Conservation (phyloP, 2,888 invertebrate species). For the Nymphalis polychloros region DNA sequence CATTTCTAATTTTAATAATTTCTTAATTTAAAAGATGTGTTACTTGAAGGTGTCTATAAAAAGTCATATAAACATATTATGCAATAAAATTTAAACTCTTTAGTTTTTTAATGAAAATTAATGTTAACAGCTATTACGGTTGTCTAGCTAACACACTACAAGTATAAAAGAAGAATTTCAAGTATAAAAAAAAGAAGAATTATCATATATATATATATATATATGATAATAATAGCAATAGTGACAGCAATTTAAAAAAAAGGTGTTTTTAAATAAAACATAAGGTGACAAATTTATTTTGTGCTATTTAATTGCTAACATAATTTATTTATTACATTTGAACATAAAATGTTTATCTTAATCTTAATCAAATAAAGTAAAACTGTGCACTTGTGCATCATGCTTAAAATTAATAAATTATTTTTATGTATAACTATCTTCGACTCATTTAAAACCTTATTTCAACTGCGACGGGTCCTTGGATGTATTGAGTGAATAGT, state of each 20-base stretch:
- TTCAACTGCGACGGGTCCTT: conserved; percentile 65
- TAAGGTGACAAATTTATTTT: not conserved
- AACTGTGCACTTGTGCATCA: not conserved
- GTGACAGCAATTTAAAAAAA: not conserved
- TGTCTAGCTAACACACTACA: not conserved
- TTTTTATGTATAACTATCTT: not conserved
- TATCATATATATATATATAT: too few relatives aligned
- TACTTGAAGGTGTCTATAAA: too few relatives aligned
- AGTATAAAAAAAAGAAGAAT: too few relatives aligned
- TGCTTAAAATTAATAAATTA: conserved; percentile 2
- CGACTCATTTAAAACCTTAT: conserved; percentile 36
- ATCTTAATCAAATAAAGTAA: not conserved
- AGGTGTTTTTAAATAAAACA: conserved; percentile 3
- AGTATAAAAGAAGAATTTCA: not conserved
- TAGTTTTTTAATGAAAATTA: not conserved
- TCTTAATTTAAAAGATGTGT: too few relatives aligned
- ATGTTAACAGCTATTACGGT: not conserved
- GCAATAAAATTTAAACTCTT: too few relatives aligned
- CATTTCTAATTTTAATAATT: too few relatives aligned
- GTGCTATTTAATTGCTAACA: not conserved
- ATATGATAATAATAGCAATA: too few relatives aligned
- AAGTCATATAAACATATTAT: too few relatives aligned
- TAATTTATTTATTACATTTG: not conserved
- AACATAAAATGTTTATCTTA: not conserved
- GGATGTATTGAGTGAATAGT: conserved; percentile 89